Base-by-base conservation (phyloP, 2,113 vertebrate species). In the Toxotes chatareus region DNA sequence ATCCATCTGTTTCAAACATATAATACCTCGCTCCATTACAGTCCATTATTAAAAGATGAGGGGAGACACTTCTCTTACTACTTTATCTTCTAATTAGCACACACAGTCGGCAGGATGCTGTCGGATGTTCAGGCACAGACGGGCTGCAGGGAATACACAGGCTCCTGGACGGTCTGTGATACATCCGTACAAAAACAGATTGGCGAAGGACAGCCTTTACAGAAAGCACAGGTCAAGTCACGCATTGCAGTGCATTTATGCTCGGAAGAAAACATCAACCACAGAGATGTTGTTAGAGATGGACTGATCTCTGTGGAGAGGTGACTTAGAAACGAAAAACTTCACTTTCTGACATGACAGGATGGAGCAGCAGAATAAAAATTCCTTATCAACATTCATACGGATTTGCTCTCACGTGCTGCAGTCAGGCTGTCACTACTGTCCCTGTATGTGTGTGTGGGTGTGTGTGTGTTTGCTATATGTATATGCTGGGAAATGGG, bases 81-180 rank as follows among this genome's bases (percentile, higher is more conserved):
- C 38, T 77, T 65, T 36, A 66, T 73, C 47, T 51, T 40, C 51
- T 51, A 85, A 81, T 85, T 79, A 75, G 63, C 69, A 17, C 65
- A 44, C 36, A 42, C n/a, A 27, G 49, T 62, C 55, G 61, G 19
- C 51, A 76, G 62, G 17, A 69, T 32, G 74, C 59, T 70, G 63
- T 83, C 63, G 17, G 63, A 73, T 66, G 61, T 73, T 71, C 19
- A 64, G 32, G 38, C 69, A 17, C 21, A 70, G 79, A 62, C 4
- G 3, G 40, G 11, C 72, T 13, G 11, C 59, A 10, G 68, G 71
- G 51, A 47, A 34, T 31, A 67, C 11, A 36, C 4, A 1, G 42
- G 5, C 60, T 40, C 27, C 38, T 65, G 62, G 31, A 49, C 7
- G 40, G 13, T 53, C 59, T 47, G 1, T 59, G 16, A 76, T 14